Base-by-base conservation (phyloP, 2,113 vertebrate genomes). In the Forbesichthys papilliferus region DNA sequence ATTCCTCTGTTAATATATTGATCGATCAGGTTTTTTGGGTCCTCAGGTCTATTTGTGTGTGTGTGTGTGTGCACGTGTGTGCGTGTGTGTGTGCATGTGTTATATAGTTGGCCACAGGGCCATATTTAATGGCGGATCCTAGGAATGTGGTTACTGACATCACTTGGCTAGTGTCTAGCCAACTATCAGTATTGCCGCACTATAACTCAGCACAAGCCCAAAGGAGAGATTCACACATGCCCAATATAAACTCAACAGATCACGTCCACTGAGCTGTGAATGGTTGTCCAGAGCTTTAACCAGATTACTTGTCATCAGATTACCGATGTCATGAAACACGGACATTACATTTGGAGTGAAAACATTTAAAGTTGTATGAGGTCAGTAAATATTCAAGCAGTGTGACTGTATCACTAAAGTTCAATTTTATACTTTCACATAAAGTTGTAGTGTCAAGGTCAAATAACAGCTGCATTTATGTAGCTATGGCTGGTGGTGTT, bases 101-200 rank as follows among this genome's bases (percentile, higher is more conserved):
- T 61, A 64, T 64, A 20, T 63, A 62, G 70, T 52, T 51, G 75
- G 80, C 16, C 77, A 71, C 0, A 14, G 58, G 86, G 86, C 87
- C 86, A 74, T 62, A 42, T 89, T 86, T 84, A 83, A 87, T 42
- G 71, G 77, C 62, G 16, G 64, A 64, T 63, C 48, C 62, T 27
- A 83, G 82, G 91, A 92, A 92, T 92, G 90, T 20, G 59, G 63
- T 69, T 69, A 82, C 69, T 62, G 59, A 48, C 82, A 91, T 91
- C 90, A 87, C 78, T 27, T 27, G 27, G 27, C 27, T 27, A 86
- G 83, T 81, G 69, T 83, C 79, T 79, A 79, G 73, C 82, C 88
- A 90, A 88, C 84, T 89, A 89, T 88, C 85, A 87, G 72, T 68
- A 74, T 65, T 81, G 85, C 84, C 84, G 74, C 65, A 75, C 80